These are phyloP conservation scores for Pollimyrus isidori DNA, from an alignment of 2,113 vertebrate genomes.

Conservation along the genomic window DNA sequence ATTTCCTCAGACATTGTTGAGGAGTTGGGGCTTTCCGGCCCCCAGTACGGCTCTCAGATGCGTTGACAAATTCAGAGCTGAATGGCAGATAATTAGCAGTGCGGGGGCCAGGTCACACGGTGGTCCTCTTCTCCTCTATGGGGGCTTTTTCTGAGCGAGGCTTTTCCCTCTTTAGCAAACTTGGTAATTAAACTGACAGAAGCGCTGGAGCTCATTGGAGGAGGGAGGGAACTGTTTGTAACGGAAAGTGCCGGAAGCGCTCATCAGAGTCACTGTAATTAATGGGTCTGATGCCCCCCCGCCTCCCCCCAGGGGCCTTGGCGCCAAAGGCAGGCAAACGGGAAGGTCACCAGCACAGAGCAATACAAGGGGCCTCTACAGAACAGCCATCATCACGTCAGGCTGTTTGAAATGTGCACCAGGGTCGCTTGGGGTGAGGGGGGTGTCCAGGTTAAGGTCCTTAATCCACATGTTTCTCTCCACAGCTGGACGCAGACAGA, in stretches of 20 bases:
- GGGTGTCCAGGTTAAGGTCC: background rate
- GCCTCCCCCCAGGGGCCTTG: background rate
- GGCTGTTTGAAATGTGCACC: background rate
- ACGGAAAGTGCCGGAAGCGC: constrained; percentile 22
- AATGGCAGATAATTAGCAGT: background rate
- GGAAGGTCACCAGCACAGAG: no score
- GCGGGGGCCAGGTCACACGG: background rate
- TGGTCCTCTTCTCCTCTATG: background rate
- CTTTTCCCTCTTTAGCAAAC: background rate
- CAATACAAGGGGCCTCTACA: background rate
- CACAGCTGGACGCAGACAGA: constrained; percentile 85
- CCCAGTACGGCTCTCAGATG: background rate
- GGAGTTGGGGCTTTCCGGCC: background rate
- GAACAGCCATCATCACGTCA: background rate
- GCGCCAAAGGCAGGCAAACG: constrained; percentile 11
- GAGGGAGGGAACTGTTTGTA: constrained; percentile 30
- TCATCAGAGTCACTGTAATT: constrained; percentile 34
- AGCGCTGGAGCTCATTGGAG: background rate
- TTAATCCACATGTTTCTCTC: constrained; percentile 21
- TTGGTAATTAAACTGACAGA: constrained; percentile 12
- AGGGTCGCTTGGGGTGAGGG: background rate
- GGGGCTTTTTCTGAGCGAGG: background rate
- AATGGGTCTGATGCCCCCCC: no score
- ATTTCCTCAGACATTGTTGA: background rate
- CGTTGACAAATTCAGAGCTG: background rate